Evolutionary conservation across 2,888 invertebrate genomes (phyloP).

Genomic region (Diloba caeruleocephala): DNA sequence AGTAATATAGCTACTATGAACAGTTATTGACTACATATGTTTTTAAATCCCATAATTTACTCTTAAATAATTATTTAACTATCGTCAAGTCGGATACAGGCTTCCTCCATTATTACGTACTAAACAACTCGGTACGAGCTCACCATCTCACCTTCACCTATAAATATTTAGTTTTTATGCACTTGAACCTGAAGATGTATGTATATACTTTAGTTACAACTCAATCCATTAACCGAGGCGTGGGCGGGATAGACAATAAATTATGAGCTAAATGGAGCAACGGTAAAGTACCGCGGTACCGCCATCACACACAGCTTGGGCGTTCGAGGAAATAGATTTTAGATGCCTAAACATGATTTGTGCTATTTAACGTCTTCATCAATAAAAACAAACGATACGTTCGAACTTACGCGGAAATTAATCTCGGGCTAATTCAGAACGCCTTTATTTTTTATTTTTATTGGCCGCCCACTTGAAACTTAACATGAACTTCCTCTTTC

Average conservation of each 20-base stretch:
- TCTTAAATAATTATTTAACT: neutral
- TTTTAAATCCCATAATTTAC: neutral
- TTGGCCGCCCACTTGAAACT: too few species aligned
- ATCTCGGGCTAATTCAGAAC: too few species aligned
- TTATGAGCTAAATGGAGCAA: constrained; percentile 61
- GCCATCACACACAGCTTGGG: constrained; percentile 51
- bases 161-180: constrained; percentile 59
- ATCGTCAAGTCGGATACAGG: constrained; percentile 13
- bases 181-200: constrained; percentile 67
- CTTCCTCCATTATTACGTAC: constrained; percentile 8
- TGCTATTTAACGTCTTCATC: neutral
- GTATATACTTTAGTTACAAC: constrained; percentile 52
- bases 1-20: too few species aligned
- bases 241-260: constrained; percentile 67
- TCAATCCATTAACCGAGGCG: constrained; percentile 60
- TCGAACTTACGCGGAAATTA: too few species aligned
- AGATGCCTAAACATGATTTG: constrained; percentile 47
- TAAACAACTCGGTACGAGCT: neutral
- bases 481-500: too few species aligned
- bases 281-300: constrained; percentile 55
- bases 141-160: constrained; percentile 54
- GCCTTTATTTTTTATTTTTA: too few species aligned
- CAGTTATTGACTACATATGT: too few species aligned
- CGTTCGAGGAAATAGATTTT: constrained; percentile 51
- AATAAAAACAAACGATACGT: neutral